phyloP scores from a whole-genome alignment of 2,888 invertebrate species.

The Hyppa rectilinea region DNA sequence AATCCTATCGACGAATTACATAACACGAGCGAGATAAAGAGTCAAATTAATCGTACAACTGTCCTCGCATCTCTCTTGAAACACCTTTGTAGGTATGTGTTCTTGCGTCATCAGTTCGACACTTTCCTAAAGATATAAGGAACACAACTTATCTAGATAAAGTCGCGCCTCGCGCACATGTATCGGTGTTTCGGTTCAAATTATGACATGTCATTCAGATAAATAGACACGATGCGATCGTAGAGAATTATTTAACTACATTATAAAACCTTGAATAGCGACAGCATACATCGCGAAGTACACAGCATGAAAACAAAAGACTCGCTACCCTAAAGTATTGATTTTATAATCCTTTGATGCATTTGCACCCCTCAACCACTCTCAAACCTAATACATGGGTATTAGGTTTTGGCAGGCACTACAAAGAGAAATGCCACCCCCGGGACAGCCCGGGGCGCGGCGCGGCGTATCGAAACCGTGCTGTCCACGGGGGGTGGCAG shows the following conservation, averaged over 20 bases:
- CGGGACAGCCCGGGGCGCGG: neutral
- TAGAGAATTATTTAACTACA: neutral
- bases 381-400: neutral
- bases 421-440: neutral
- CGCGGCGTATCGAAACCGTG: neutral
- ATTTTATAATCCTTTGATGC: neutral
- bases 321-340: neutral
- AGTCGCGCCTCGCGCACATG: constrained; percentile 17
- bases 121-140: constrained; percentile 31
- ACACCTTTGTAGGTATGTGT: neutral
- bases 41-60: constrained; percentile 1
- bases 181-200: constrained; percentile 11
- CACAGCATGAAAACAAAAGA: neutral
- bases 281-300: neutral
- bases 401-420: neutral
- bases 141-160: constrained; percentile 40
- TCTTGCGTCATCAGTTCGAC: constrained; percentile 29
- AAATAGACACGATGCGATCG: constrained; percentile 21
- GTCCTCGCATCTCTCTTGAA: constrained; percentile 18
- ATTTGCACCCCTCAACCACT: neutral
- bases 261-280: constrained; percentile 1
- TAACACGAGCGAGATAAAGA: neutral
- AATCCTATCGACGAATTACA: neutral
- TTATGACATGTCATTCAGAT: constrained; percentile 29
- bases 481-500: neutral